Base-by-base conservation (phyloP, 2,888 invertebrate species). In the Parthenolecanium corni region DNA sequence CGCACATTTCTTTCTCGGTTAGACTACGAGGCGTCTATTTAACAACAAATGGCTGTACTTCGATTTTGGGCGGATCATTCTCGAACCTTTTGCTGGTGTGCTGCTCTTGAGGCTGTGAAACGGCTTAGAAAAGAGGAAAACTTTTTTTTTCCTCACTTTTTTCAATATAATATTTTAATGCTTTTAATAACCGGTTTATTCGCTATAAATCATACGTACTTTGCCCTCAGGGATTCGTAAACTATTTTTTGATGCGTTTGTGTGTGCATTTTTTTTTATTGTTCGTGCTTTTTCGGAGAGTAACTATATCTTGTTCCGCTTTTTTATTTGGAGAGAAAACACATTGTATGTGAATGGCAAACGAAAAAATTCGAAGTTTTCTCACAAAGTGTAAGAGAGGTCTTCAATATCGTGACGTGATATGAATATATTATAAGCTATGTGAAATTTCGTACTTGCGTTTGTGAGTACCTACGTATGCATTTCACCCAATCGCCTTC, bases 131-230 rank as follows among this genome's bases (percentile, higher is more conserved):
- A 58, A 42, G 21, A n/a, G n/a, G n/a, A n/a, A n/a, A n/a, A 46
- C 14, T 44, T 47, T 57, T 58, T 58, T 58, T 49, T 49, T 14
- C 21, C 21, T 21, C 21, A 21, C 20, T 23, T 21, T 49, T 49
- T 21, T 21, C 9, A 21, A 21, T 21, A 9, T 58, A 58, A 47
- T 58, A 58, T 58, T 58, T 58, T 58, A 58, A 58, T 58, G 51
- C 58, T 58, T 58, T 58, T 58, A 58, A 58, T 58, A 58, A 58
- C 58, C 58, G 49, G 58, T 58, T 58, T 58, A 58, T 58, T 58
- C 12, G 58, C 58, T 23, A 58, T 58, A 58, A 58, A 58, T 58
- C 58, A 58, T 58, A 49, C 24, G 49, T 58, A 58, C 58, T 58
- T 58, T 47, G 47, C 58, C 58, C 40, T 53, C 38, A 53, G 53